Evolutionary conservation across 2,888 invertebrate genomes (phyloP).

Genomic region (Helicoverpa assulta): DNA sequence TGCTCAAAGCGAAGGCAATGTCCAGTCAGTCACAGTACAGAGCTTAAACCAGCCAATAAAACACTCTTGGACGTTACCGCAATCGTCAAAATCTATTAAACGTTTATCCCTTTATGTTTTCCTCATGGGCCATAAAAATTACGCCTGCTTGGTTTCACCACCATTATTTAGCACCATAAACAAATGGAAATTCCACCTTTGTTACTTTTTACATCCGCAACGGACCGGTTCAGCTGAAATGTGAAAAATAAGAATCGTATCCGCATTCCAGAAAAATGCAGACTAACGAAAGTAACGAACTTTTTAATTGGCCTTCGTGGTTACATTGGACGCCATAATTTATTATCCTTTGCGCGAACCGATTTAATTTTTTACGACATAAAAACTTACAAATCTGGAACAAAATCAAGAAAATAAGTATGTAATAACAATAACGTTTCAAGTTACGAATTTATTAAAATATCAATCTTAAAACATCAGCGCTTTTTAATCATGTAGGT

Average conservation of each 20-base stretch:
- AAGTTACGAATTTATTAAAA: too few species aligned
- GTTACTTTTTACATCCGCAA: slow-evolving; percentile 47
- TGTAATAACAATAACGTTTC: too few species aligned
- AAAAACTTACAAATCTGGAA: too few species aligned
- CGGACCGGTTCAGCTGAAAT: slow-evolving; percentile 46
- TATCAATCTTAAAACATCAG: too few species aligned
- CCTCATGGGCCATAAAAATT: slow-evolving; percentile 54
- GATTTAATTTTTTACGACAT: neutral
- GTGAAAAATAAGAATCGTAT: slow-evolving; percentile 41
- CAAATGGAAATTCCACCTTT: slow-evolving; percentile 48
- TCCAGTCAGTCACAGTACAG: slow-evolving; percentile 24
- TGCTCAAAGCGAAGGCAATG: slow-evolving; percentile 2
- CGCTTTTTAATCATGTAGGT: too few species aligned
- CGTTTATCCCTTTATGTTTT: slow-evolving; percentile 45
- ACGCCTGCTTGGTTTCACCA: slow-evolving; percentile 41
- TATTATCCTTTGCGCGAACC: slow-evolving; percentile 4
- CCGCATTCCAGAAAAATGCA: slow-evolving; percentile 57
- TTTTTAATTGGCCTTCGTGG: slow-evolving; percentile 41
- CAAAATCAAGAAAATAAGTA: too few species aligned
- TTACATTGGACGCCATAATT: slow-evolving; percentile 15
- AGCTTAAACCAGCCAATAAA: slow-evolving; percentile 29
- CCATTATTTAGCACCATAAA: slow-evolving; percentile 41
- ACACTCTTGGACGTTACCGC: slow-evolving; percentile 43
- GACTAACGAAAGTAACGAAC: slow-evolving; percentile 32
- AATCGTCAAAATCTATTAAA: slow-evolving; percentile 52